Evolutionary conservation across 2,797 vertebrate species (phyloP), one percentile per base, ranked within the genome.

Genomic region (Hapalemur alaotrensis): DNA sequence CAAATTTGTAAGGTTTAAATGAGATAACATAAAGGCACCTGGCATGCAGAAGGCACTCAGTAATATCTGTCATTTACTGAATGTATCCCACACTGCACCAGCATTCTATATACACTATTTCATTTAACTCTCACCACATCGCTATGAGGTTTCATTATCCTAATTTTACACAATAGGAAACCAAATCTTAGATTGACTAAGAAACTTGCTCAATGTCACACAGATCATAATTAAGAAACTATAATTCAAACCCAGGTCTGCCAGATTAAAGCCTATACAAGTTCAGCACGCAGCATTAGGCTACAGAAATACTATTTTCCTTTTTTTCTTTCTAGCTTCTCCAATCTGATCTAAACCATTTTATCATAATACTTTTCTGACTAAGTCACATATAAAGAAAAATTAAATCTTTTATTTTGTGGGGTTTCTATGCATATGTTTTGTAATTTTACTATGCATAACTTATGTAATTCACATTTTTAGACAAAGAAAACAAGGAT

Each of bases 401-500:
- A 88, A 80, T 67, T 61, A 81, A 80, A 69, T 83, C 43, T 65
- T 30, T 52, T 52, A 50, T 82, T 73, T 59, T 79, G 3, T 78
- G 15, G 30, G n/a, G 8, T 79, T 93, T 95, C 35, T 95, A 63
- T n/a, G 35, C 15, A 30, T 57, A 61, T 82, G 20, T 90, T 81
- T 46, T 73, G 15, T 50, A 50, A 50, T 50, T 50, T 50, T 50
- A 50, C 48, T 50, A 50, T 50, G 48, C 48, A 50, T 50, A 17
- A 50, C 48, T 50, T 50, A 17, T 5, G 15, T 50, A 50, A 50
- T 50, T 84, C 46, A 54, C 20, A 52, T 20, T 87, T 89, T 82
- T n/a, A 94, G 32, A 70, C 38, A 95, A 92, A 95, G 67, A 70
- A 97, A 96, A 89, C 82, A 70, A 80, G 52, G 12, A 41, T 95